Evolutionary conservation across 92 coral and sea anemone species (phyloP).

Genomic region (Epizoanthus stellaris): DNA sequence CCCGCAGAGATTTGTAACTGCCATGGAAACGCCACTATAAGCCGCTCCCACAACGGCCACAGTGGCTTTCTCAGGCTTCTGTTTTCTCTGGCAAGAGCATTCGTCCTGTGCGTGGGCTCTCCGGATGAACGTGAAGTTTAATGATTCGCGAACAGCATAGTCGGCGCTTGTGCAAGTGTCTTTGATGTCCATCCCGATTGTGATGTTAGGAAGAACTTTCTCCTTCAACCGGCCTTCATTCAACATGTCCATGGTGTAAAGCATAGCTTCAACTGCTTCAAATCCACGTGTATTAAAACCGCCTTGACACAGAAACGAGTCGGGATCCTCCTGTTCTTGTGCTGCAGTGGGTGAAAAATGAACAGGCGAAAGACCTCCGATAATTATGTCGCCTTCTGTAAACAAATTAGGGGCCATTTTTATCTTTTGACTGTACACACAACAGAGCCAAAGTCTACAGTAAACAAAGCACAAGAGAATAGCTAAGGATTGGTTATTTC

Average conservation of each 20-base stretch:
- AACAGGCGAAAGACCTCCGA: slow-evolving; percentile 90
- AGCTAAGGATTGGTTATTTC: not conserved
- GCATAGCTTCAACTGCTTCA: slow-evolving; percentile 93
- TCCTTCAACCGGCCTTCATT: slow-evolving; percentile 78
- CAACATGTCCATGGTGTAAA: slow-evolving; percentile 83
- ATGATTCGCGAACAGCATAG: slow-evolving; percentile 88
- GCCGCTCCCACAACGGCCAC: slow-evolving; percentile 91
- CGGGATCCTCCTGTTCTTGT: slow-evolving; percentile 69
- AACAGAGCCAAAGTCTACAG: not conserved
- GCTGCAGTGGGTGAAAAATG: slow-evolving; percentile 86
- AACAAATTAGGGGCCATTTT: slow-evolving; percentile 46
- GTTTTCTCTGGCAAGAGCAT: slow-evolving; percentile 48
- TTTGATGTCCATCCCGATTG: slow-evolving; percentile 87
- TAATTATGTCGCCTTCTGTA: slow-evolving; percentile 79
- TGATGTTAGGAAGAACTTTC: slow-evolving; percentile 82
- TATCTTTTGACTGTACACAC: slow-evolving; percentile 11
- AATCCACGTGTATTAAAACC: slow-evolving; percentile 83
- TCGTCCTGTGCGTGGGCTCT: slow-evolving; percentile 64
- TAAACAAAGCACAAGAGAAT: not conserved
- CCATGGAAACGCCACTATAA: slow-evolving; percentile 89
- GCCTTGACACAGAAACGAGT: slow-evolving; percentile 70
- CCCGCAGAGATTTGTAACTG: slow-evolving; percentile 86
- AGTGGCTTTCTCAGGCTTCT: slow-evolving; percentile 51
- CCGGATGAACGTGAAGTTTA: slow-evolving; percentile 85
- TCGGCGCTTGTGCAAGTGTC: slow-evolving; percentile 87